Conservation (phyloP, 2,113 vertebrate species). For the Chionodraco myersi region DNA sequence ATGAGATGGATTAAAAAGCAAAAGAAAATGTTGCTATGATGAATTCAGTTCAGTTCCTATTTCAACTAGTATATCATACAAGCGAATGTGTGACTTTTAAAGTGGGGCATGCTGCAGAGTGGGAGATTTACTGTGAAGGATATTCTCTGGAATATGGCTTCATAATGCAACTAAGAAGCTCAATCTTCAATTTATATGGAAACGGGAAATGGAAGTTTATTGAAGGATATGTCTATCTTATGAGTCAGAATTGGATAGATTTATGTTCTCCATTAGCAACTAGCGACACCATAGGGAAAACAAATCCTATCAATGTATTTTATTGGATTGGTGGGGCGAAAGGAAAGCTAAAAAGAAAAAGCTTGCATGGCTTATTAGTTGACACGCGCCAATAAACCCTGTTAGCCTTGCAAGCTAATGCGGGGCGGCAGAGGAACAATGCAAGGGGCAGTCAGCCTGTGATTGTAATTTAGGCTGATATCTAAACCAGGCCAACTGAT, state of each 20-base stretch:
- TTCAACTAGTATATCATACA: not conserved
- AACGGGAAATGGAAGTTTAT: no score
- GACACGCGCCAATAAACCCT: conserved; percentile 1
- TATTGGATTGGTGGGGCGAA: not conserved
- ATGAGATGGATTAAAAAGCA: not conserved
- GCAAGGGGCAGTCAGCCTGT: conserved; percentile 38
- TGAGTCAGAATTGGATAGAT: not conserved
- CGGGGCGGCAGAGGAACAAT: conserved; percentile 58
- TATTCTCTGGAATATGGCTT: not conserved
- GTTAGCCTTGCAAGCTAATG: conserved; percentile 41
- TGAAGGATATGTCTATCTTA: not conserved
- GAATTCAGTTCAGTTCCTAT: not conserved
- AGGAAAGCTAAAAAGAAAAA: not conserved
- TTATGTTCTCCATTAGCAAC: not conserved
- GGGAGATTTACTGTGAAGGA: not conserved
- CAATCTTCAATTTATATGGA: not conserved
- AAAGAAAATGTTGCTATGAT: not conserved
- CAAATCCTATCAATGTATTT: not conserved
- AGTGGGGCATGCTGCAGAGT: conserved; percentile 1
- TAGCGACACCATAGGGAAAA: not conserved
- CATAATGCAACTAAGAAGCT: not conserved
- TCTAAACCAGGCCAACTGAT: conserved; percentile 83
- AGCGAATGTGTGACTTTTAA: not conserved
- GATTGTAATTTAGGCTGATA: conserved; percentile 81
- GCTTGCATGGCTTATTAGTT: conserved; percentile 3